Conservation (phyloP, 2,113 vertebrate species). For the Paedocypris sp. region DNA sequence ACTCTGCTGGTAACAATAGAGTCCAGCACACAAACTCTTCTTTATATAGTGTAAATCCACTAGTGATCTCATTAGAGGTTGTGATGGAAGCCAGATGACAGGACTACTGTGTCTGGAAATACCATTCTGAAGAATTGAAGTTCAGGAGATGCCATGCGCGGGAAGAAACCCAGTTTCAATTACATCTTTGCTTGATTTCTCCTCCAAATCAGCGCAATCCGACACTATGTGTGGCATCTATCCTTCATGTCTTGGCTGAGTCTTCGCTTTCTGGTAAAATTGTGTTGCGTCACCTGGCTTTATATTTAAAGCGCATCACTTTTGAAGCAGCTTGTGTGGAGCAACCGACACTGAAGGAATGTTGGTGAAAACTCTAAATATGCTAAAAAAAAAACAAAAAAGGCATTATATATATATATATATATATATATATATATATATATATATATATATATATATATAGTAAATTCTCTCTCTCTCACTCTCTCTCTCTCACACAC, state of each 20-base stretch:
- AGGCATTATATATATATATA: too few species aligned
- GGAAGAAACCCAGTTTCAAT: constrained; percentile 17
- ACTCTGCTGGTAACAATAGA: constrained; percentile 7
- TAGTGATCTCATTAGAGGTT: constrained; percentile 26
- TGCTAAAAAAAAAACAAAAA: too few species aligned
- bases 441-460: too few species aligned
- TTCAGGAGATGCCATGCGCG: not conserved
- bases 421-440: too few species aligned
- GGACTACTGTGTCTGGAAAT: constrained; percentile 25
- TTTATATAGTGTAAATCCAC: constrained; percentile 24
- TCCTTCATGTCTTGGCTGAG: not conserved
- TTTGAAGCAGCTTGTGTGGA: too few species aligned
- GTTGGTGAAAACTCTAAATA: too few species aligned
- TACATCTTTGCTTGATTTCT: constrained; percentile 18
- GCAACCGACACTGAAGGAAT: too few species aligned
- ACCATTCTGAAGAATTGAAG: constrained; percentile 2
- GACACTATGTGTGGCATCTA: not conserved
- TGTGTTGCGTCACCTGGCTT: not conserved
- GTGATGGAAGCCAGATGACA: constrained; percentile 24
- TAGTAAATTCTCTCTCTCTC: too few species aligned
- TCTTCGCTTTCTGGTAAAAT: not conserved
- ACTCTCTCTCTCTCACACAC: too few species aligned
- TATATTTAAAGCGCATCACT: too few species aligned
- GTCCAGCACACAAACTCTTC: constrained; percentile 17
- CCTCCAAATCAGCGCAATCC: not conserved